Evolutionary conservation across 2,797 vertebrate genomes (phyloP), one percentile per base, ranked within the genome.

Genomic region (Heliangelus exortis): DNA sequence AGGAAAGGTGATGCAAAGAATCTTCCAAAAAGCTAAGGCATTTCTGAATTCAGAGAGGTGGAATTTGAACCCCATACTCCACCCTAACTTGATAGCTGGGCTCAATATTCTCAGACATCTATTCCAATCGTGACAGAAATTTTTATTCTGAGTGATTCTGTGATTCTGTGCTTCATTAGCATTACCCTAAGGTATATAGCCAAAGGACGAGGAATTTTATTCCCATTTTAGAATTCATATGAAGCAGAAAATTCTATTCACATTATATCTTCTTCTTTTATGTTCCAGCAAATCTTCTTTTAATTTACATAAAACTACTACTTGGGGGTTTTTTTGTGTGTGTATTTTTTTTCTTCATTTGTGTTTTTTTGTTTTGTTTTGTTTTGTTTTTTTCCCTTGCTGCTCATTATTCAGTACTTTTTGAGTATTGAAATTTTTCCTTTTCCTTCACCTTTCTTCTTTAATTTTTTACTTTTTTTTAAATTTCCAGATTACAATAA

Each of bases 401-500:
- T 73, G 16, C 1, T 66, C 20, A 12, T 26, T 34, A 50, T 57
- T 36, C 4, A 67, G 1, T 18, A 9, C 69, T 76, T 48, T 69
- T 73, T 43, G 34, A 36, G 34, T 23, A 1, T 8, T 87, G 5
- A 7, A 20, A 84, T 54, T 1, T 65, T 84, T 72, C 10, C 8
- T 62, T 77, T 75, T 34, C 17, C 6, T 78, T 91, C 26, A 72
- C 2, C 4, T 45, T 89, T 81, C 62, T 89, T 81, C 62, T 59
- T 36, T 41, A n/a, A 12, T 26, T 7, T 58, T 33, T 74, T 23
- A 6, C 39, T 41, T 72, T 88, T 91, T 39, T 63, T 45, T 12
- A 1, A 1, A 1, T 29, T 21, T 63, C 15, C 26, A 72, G 67
- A 88, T 92, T 51, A 94, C 74, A 92, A 95, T 61, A 96, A 93